Evolutionary conservation across 2,797 vertebrate genomes (phyloP).

Genomic region (Notolepis coatsorum): DNA sequence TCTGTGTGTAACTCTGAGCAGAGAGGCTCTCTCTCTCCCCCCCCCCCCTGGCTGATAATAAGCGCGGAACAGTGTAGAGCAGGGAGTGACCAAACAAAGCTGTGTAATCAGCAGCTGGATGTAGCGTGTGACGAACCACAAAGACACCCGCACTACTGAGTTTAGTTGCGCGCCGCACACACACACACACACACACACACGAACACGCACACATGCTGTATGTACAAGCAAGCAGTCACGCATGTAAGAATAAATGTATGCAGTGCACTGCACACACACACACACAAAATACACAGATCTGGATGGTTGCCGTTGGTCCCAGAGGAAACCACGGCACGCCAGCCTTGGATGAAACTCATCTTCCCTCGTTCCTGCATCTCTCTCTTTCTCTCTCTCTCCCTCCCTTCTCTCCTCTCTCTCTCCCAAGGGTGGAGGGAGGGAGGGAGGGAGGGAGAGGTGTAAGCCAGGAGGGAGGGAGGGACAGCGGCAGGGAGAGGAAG

Average conservation of each 20-base stretch:
- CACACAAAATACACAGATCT: background rate
- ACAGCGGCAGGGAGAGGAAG: background rate
- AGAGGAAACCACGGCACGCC: conserved; percentile 15
- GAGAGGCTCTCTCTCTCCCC: background rate
- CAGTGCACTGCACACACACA: background rate
- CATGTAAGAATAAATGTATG: background rate
- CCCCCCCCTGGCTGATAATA: conserved; percentile 55
- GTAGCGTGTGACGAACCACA: conserved; percentile 55
- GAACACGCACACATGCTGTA: background rate
- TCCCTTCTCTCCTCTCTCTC: background rate
- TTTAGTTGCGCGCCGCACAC: too few species aligned
- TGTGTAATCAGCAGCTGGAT: conserved; percentile 70
- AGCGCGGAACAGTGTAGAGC: conserved; percentile 52
- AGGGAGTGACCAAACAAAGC: conserved; percentile 68
- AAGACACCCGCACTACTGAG: conserved; percentile 38
- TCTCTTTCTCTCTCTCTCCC: background rate
- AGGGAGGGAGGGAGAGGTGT: background rate
- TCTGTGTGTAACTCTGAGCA: too few species aligned
- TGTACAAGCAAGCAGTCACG: background rate
- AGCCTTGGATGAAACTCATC: conserved; percentile 31
- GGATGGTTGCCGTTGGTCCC: conserved; percentile 20
- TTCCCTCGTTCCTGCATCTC: conserved; percentile 29
- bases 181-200: conserved; percentile 4
- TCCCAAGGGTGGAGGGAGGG: conserved; percentile 11
- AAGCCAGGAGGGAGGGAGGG: conserved; percentile 13